Percentiles rank a stretch among this genome's conserved stretches.
Conservation (phyloP, 2,888 invertebrate species). For the Monoplex corrugatus region DNA sequence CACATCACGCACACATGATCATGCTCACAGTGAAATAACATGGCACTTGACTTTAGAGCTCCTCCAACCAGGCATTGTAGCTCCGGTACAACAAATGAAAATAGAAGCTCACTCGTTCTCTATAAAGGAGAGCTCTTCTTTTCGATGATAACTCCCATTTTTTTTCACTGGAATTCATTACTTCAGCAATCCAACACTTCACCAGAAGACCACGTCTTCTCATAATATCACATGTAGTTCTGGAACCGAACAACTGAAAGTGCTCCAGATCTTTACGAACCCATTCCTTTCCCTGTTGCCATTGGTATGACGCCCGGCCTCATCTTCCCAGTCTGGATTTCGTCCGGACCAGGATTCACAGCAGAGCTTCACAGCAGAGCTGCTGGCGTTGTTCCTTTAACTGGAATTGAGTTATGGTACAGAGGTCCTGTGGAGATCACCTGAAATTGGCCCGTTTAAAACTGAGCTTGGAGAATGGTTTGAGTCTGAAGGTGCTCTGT, state of each 20-base stretch:
- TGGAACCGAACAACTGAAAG: too few relatives aligned
- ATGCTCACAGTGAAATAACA: slow-evolving; percentile 1
- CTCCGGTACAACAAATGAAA: slow-evolving; percentile 1
- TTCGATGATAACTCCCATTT: too few relatives aligned
- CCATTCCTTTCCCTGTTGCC: too few relatives aligned
- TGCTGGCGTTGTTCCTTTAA: not conserved
- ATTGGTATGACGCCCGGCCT: too few relatives aligned
- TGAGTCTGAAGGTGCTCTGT: slow-evolving; percentile 58
- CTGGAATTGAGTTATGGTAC: not conserved
- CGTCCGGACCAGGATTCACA: not conserved
- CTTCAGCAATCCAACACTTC: too few relatives aligned
- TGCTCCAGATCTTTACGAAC: too few relatives aligned
- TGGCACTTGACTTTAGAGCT: slow-evolving; percentile 20
- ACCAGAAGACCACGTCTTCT: not conserved
- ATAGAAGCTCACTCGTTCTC: too few relatives aligned
- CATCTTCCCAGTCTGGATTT: too few relatives aligned
- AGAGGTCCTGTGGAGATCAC: not conserved
- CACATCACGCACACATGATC: slow-evolving; percentile 13
- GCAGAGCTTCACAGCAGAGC: not conserved
- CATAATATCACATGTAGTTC: too few relatives aligned
- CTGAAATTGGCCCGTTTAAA: slow-evolving; percentile 60
- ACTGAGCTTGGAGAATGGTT: slow-evolving; percentile 60
- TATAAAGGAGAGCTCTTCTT: too few relatives aligned
- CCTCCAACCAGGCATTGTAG: not conserved
- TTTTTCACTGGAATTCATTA: not conserved